These are phyloP conservation scores for Cuniculus paca DNA, from an alignment of 2,797 vertebrate species.

Conservation along the genomic window DNA sequence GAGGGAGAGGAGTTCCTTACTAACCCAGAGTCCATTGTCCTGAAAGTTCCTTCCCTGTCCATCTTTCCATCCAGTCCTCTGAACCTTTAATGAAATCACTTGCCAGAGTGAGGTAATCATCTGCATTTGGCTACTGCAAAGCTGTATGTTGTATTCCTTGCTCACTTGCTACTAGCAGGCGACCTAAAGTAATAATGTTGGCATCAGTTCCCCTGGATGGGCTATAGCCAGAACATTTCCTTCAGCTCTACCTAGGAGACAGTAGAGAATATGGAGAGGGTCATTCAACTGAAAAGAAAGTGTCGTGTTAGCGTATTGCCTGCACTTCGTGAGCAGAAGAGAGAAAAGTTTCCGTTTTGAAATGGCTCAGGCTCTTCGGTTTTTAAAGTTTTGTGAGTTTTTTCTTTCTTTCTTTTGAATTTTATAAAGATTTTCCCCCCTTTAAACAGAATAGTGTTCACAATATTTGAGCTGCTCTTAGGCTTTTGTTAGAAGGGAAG, in stretches of 20 bases:
- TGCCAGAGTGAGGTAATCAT: constrained; percentile 84
- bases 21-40: constrained; percentile 86
- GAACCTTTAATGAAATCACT: constrained; percentile 86
- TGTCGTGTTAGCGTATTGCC: constrained; percentile 67
- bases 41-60: constrained; percentile 73
- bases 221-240: constrained; percentile 74
- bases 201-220: constrained; percentile 74
- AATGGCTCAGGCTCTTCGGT: constrained; percentile 74
- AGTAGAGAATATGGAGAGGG: constrained; percentile 70
- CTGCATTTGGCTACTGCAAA: constrained; percentile 85
- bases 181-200: constrained; percentile 62
- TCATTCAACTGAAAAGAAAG: constrained; percentile 75
- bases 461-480: constrained; percentile 76
- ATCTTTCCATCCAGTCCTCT: constrained; percentile 79
- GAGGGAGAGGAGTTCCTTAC: constrained; percentile 90
- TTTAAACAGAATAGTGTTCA: constrained; percentile 77
- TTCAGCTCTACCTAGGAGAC: constrained; percentile 75
- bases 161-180: constrained; percentile 78
- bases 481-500: constrained; percentile 74
- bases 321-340: constrained; percentile 72
- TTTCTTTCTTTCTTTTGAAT: constrained; percentile 39
- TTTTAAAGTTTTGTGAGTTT: constrained; percentile 60
- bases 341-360: constrained; percentile 78
- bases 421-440: constrained; percentile 27
- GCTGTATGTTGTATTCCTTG: constrained; percentile 80